Percentiles rank a stretch among this genome's conserved stretches.
Evolutionary conservation across 2,888 invertebrate species (phyloP).

Genomic region (Archaeoteleia sp.): DNA sequence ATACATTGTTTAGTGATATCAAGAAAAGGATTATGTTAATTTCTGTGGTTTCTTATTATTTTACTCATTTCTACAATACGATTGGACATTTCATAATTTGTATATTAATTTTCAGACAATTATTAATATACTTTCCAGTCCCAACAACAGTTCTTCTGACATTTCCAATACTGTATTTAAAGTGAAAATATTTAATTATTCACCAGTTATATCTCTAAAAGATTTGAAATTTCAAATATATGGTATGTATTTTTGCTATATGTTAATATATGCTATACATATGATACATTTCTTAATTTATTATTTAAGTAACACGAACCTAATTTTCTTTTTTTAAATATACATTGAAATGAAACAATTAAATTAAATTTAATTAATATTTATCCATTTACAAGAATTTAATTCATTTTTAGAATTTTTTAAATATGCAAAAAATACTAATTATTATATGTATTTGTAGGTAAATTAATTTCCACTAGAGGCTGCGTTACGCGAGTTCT

Average conservation of each 20-base stretch:
- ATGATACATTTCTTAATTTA: too few relatives aligned
- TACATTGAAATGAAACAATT: too few relatives aligned
- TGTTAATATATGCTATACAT: too few relatives aligned
- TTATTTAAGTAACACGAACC: too few relatives aligned
- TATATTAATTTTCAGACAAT: slow-evolving; percentile 58
- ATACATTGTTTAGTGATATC: too few relatives aligned
- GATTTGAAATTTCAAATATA: slow-evolving; percentile 84
- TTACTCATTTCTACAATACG: too few relatives aligned
- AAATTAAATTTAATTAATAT: slow-evolving; percentile 16
- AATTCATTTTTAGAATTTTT: too few relatives aligned
- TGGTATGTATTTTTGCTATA: slow-evolving; percentile 78
- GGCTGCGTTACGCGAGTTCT: slow-evolving; percentile 91
- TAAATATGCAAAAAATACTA: too few relatives aligned
- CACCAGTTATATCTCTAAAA: slow-evolving; percentile 81
- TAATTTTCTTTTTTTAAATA: too few relatives aligned
- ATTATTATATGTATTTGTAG: slow-evolving; percentile 72
- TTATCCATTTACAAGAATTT: slow-evolving; percentile 9
- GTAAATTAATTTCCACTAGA: slow-evolving; percentile 85
- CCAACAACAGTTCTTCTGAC: slow-evolving; percentile 71
- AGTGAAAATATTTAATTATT: slow-evolving; percentile 80
- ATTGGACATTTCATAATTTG: too few relatives aligned
- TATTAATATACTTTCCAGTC: slow-evolving; percentile 62
- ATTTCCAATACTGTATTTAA: slow-evolving; percentile 75
- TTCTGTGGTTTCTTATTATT: too few relatives aligned
- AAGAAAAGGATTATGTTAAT: too few relatives aligned